These are phyloP conservation scores for Microtus pennsylvanicus DNA, from an alignment of 2,113 vertebrate species.

Conservation along the genomic window DNA sequence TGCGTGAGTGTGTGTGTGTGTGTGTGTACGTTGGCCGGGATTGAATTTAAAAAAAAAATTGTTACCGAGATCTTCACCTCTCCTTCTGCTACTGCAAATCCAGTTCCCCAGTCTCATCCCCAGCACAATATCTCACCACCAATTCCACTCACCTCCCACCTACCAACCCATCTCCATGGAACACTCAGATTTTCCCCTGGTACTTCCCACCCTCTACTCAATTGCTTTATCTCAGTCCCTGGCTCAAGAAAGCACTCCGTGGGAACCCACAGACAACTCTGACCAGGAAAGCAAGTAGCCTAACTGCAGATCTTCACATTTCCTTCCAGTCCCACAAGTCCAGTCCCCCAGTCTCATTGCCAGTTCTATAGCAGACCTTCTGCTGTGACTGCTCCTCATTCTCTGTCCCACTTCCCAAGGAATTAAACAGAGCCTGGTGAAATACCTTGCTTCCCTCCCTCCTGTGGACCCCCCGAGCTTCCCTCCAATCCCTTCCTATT, in stretches of 20 bases:
- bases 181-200: neutral
- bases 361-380: neutral
- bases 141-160: neutral
- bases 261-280: neutral
- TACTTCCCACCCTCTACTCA: neutral
- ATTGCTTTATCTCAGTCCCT: neutral
- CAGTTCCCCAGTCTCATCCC: neutral
- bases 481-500: neutral
- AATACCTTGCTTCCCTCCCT: neutral
- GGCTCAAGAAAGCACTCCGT: neutral
- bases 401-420: neutral
- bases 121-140: neutral
- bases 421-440: neutral
- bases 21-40: neutral
- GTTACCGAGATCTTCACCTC: neutral
- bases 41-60: neutral
- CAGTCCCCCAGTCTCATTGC: neutral
- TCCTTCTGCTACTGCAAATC: neutral
- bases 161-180: neutral
- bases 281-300: neutral
- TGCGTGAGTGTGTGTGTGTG: neutral
- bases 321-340: neutral
- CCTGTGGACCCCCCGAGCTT: rapidly evolving
- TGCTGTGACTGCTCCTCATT: neutral
- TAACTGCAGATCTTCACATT: neutral